Percentiles rank a stretch among this genome's conserved stretches.
These are phyloP conservation scores for Trachelipus rathkii DNA, from an alignment of 1,140 invertebrate species.

Conservation along the genomic window DNA sequence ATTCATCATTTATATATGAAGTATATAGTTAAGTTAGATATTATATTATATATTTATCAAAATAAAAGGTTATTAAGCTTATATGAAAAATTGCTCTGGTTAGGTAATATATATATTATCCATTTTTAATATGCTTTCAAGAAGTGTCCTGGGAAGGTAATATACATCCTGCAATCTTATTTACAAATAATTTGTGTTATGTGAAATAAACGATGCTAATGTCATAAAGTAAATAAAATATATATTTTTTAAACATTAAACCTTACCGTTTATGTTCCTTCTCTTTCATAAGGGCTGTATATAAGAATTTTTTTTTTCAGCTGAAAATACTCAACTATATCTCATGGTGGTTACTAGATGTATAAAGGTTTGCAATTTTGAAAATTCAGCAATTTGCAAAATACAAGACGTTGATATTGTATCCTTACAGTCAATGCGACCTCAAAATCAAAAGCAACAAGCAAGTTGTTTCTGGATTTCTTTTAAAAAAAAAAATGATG, in stretches of 20 bases:
- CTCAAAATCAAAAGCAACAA: constrained; percentile 68
- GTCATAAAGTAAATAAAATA: not conserved
- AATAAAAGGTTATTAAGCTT: too few relatives aligned
- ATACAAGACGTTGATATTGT: constrained; percentile 44
- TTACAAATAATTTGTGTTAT: not conserved
- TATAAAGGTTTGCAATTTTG: constrained; percentile 56
- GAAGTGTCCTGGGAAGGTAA: constrained; percentile 13
- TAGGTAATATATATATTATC: too few relatives aligned
- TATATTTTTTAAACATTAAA: not conserved
- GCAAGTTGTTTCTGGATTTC: constrained; percentile 25
- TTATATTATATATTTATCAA: too few relatives aligned
- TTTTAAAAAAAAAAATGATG: too few relatives aligned
- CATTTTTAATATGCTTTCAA: not conserved
- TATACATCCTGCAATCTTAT: not conserved
- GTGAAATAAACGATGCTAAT: not conserved
- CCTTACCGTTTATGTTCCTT: not conserved
- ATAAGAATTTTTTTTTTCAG: constrained; percentile 45
- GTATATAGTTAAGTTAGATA: too few relatives aligned
- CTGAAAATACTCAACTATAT: constrained; percentile 51
- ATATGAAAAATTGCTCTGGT: too few relatives aligned
- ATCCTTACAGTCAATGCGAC: constrained; percentile 38
- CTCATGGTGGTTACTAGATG: constrained; percentile 57
- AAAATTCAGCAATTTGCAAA: constrained; percentile 49
- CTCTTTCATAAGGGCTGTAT: not conserved
- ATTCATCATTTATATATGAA: too few relatives aligned